A percentile compares a stretch with the other conserved stretches of the same genome.
These are phyloP conservation scores for Cavia aperea DNA, from an alignment of 2,113 vertebrate genomes.

Conservation along the genomic window DNA sequence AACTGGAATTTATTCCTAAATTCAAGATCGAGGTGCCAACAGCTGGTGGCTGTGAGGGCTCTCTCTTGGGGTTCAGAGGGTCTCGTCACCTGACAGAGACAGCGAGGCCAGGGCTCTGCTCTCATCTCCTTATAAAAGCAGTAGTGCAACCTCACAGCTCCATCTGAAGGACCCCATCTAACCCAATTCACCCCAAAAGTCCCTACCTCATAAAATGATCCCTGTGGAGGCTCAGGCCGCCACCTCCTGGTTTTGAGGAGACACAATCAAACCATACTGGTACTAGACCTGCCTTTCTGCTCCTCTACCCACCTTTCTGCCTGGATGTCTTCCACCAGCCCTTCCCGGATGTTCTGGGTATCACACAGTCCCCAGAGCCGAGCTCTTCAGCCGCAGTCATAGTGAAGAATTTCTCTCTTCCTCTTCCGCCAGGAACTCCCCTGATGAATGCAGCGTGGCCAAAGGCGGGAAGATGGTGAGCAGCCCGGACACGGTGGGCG, in stretches of 20 bases:
- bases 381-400: neutral
- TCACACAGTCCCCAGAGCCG: rapidly evolving
- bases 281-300: rapidly evolving
- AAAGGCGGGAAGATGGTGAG: slow-evolving; percentile 86
- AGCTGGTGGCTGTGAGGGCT: too few species aligned
- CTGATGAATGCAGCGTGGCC: slow-evolving; percentile 82
- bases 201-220: neutral
- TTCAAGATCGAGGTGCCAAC: too few species aligned
- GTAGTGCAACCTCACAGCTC: too few species aligned
- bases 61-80: neutral
- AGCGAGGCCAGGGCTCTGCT: neutral
- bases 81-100: neutral
- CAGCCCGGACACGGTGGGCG: slow-evolving; percentile 76
- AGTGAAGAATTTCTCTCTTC: slow-evolving; percentile 44
- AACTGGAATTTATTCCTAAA: neutral
- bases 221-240: neutral
- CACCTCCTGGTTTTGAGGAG: rapidly evolving
- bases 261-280: rapidly evolving
- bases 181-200: neutral
- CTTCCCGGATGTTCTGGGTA: rapidly evolving
- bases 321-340: rapidly evolving
- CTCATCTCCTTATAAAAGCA: neutral
- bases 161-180: neutral
- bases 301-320: neutral
- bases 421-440: slow-evolving; percentile 79